A percentile compares a stretch with the other conserved stretches of the same genome.
phyloP scores from a whole-genome alignment of 2,797 vertebrate genomes.

The Eospalax fontanierii region DNA sequence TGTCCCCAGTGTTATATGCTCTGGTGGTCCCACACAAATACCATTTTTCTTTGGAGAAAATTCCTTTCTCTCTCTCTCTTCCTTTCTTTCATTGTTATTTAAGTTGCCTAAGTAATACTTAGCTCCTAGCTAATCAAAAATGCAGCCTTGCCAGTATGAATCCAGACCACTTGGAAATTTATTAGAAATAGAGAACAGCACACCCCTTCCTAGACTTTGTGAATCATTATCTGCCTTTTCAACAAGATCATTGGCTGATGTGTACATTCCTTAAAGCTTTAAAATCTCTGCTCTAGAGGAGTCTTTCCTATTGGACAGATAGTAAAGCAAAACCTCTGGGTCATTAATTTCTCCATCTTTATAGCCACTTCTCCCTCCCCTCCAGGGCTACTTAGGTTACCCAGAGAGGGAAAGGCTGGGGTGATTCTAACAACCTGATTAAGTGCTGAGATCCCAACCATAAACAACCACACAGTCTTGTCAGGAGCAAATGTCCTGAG shows the following conservation, averaged over 20 bases:
- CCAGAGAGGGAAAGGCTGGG: neutral
- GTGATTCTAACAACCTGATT: slow-evolving; percentile 15
- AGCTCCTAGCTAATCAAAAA: neutral
- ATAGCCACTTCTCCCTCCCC: neutral
- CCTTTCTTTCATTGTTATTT: neutral
- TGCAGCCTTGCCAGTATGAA: neutral
- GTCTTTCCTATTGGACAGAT: neutral
- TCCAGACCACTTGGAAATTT: neutral
- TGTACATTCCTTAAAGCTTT: neutral
- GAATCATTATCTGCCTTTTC: neutral
- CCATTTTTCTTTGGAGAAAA: neutral
- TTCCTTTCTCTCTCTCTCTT: neutral
- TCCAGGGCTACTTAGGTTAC: neutral
- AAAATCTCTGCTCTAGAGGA: neutral
- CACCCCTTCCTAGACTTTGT: neutral
- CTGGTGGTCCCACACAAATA: neutral
- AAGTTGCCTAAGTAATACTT: neutral
- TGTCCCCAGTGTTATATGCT: neutral
- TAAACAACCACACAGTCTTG: neutral
- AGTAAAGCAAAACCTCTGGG: neutral
- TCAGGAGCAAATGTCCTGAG: neutral
- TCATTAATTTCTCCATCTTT: slow-evolving; percentile 49
- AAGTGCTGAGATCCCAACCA: neutral
- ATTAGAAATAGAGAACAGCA: neutral
- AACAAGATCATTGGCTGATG: neutral